Base-by-base conservation (phyloP, 2,888 invertebrate species). In the Eucriotettix oculatus region DNA sequence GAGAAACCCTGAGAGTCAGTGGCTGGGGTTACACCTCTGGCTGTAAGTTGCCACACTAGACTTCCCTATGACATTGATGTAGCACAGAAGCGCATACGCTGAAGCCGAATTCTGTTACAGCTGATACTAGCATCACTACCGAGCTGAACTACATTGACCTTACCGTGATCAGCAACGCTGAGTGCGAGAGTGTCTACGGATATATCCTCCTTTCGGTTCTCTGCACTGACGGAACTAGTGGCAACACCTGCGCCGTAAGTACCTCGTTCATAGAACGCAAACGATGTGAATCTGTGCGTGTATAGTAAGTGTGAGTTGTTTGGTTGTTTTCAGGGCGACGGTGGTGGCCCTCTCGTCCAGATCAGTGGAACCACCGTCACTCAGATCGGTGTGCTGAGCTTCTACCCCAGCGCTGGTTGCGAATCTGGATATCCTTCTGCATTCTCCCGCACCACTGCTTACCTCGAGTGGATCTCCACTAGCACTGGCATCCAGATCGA, bases 201-300 rank as follows among this genome's bases (percentile, higher is more conserved):
- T 54, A 3, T n/a, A 2, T 54, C 54, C 12, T 60, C 29, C n/a
- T 54, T 42, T 63, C 64, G 16, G 67, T 68, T 40, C 17, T 71
- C 10, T 71, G 71, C 66, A 64, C 63, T 52, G 60, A 57, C 54
- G 68, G 67, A 12, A 52, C 60, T 12, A 66, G 66, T 29, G 60
- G 65, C 52, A 66, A 68, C 63, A 68, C 69, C 44, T 71, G 70
- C 66, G 68, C 66, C 59, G 71, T 70, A 65, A 67, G 70, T 48
- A 48, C 48, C 9, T 14, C 12, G 3, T 29, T 7, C 29, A 7
- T 7, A 29, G 29, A 29, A 3, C 48, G n/a, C 48, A n/a, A n/a
- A 48, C 48, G 29, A 29, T 29, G 29, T 29, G 29, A 29, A 5
- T 2, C 29, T 7, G 29, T 5, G 29, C 29, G 7, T 29, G n/a